Base-by-base conservation (phyloP, 2,113 vertebrate species). In the Callipepla squamata region DNA sequence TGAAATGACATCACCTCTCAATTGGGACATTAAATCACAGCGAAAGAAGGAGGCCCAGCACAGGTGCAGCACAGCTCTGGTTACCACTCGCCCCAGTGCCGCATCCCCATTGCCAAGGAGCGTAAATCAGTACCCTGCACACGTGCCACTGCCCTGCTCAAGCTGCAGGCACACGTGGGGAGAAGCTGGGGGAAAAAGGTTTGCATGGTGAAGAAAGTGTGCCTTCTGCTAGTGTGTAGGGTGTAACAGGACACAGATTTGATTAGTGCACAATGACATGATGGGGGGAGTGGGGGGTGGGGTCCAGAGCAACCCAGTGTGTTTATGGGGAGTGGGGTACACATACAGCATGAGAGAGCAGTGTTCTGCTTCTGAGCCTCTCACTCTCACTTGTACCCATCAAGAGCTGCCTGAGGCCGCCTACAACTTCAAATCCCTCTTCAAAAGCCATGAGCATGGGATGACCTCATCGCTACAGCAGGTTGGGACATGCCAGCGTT, bases 1-100 rank as follows among this genome's bases (percentile, higher is more conserved):
- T 40, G 70, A 98, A 97, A 98, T 99, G 98, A 99, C 98, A 98
- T 99, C 98, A 99, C 98, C 97, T 96, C 98, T 98, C 98, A 98
- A 98, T 66, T 95, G 96, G 98, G 97, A 97, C 96, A 98, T 98
- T 98, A 98, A 98, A 98, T 98, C 98, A 99, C 90, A 87, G 96
- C 74, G 91, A 98, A 98, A 98, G 96, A 94, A 97, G 92, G 98
- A 98, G 95, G 98, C 95, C 97, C 96, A 97, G 97, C 92, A 88
- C 97, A 98, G 98, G 98, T 98, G 98, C 97, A 96, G 96, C 78
- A 55, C 73, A 58, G 73, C 81, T 96, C 73, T 3, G 5, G 87
- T 91, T 92, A 80, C 50, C 50, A 65, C 91, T 92, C 47, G 36
- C 38, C 77, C 68, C 85, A 22, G 48, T 1, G 4, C 66, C 26